Conservation (phyloP, 2,113 vertebrate genomes). For the Noctilio leporinus region DNA sequence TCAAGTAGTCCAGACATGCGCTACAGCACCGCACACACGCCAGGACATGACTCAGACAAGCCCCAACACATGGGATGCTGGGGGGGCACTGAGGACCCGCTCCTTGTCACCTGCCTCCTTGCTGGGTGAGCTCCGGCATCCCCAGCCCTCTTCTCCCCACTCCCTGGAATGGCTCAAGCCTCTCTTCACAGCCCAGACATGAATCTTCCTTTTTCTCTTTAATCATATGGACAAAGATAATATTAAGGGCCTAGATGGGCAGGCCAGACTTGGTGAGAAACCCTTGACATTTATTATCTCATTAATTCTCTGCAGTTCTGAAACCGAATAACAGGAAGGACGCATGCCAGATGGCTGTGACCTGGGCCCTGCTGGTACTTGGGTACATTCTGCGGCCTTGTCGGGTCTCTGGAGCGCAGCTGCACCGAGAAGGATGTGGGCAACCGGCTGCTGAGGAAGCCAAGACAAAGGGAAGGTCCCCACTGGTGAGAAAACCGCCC, state of each 20-base stretch:
- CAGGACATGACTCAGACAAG: too few relatives aligned
- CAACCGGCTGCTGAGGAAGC: neutral
- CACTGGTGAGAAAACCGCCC: neutral
- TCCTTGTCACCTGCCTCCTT: neutral
- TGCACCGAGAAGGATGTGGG: neutral
- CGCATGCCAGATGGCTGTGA: rapidly evolving
- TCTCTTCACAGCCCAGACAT: neutral
- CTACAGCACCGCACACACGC: too few relatives aligned
- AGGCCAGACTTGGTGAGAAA: neutral
- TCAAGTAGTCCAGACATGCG: too few relatives aligned
- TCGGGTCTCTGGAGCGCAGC: neutral
- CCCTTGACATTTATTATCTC: neutral
- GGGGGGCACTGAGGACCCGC: too few relatives aligned
- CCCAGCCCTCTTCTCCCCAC: neutral
- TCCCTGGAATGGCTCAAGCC: neutral
- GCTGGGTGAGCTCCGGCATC: neutral
- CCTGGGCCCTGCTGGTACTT: neutral
- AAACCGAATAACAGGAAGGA: neutral
- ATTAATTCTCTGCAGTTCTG: neutral
- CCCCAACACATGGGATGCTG: too few relatives aligned
- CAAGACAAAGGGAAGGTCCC: neutral
- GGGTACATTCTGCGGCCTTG: neutral
- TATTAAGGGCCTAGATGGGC: neutral
- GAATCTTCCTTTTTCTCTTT: too few relatives aligned
- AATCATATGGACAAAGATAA: neutral